These are phyloP conservation scores for Sturnira hondurensis DNA, from an alignment of 2,113 vertebrate species.

Conservation along the genomic window DNA sequence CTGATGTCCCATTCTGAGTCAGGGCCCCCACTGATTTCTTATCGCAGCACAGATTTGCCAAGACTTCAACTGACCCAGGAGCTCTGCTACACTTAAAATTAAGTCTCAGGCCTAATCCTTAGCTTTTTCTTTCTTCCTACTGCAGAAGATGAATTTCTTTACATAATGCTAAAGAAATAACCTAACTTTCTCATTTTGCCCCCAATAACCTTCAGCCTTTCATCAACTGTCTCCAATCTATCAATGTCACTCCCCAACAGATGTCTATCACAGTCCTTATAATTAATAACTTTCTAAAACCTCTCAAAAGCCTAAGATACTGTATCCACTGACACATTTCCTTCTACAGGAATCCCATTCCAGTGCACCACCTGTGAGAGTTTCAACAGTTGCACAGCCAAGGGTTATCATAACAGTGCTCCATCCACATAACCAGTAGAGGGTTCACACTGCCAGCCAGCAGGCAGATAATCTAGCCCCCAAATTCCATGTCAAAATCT, in stretches of 20 bases:
- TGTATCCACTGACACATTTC: neutral
- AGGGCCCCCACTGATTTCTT: neutral
- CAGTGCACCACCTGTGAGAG: neutral
- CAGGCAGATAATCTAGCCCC: neutral
- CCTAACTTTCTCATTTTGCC: neutral
- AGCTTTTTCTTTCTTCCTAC: neutral
- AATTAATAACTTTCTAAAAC: neutral
- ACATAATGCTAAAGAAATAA: neutral
- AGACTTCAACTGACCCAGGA: neutral
- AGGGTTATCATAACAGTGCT: neutral
- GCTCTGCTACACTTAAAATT: neutral
- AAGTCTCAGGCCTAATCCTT: neutral
- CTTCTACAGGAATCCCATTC: neutral
- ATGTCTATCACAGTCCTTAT: neutral
- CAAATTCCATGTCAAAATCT: conserved; percentile 3
- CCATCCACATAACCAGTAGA: neutral
- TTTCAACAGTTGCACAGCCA: neutral
- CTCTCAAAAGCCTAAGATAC: neutral
- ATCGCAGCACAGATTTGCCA: neutral
- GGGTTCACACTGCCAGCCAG: neutral
- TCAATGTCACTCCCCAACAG: neutral
- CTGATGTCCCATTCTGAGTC: neutral
- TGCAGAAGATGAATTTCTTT: neutral
- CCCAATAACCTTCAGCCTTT: neutral
- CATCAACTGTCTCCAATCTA: neutral